Conservation (phyloP, 2,888 invertebrate genomes). For the Resseliella maxima region DNA sequence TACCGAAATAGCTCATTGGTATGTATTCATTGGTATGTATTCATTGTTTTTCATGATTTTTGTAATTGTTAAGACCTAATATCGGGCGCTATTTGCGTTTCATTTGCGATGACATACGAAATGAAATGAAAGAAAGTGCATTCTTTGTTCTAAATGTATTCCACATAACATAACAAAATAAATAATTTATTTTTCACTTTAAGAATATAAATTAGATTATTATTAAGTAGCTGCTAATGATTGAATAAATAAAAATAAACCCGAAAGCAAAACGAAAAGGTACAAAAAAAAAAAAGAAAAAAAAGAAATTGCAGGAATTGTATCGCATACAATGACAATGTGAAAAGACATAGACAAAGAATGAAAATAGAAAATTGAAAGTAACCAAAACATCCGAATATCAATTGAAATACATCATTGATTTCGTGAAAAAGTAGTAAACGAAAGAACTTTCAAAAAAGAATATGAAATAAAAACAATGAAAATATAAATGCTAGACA, state of each 20-base stretch:
- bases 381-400: no score
- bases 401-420: no score
- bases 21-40: neutral
- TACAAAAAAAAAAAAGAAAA: no score
- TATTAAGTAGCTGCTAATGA: neutral
- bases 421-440: neutral
- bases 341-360: neutral
- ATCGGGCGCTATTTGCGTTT: neutral
- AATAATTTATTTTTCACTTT: constrained; percentile 6
- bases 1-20: neutral
- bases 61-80: neutral
- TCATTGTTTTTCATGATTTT: no score
- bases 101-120: neutral
- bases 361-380: neutral
- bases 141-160: constrained; percentile 7
- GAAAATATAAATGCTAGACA: neutral
- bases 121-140: constrained; percentile 32
- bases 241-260: neutral
- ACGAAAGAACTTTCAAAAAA: no score
- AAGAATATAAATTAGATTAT: constrained; percentile 46
- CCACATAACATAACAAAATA: neutral
- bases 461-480: no score
- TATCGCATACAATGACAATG: no score
- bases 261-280: neutral
- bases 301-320: no score